Base-by-base conservation (phyloP, 2,797 vertebrate genomes). In the Acanthopagrus latus region DNA sequence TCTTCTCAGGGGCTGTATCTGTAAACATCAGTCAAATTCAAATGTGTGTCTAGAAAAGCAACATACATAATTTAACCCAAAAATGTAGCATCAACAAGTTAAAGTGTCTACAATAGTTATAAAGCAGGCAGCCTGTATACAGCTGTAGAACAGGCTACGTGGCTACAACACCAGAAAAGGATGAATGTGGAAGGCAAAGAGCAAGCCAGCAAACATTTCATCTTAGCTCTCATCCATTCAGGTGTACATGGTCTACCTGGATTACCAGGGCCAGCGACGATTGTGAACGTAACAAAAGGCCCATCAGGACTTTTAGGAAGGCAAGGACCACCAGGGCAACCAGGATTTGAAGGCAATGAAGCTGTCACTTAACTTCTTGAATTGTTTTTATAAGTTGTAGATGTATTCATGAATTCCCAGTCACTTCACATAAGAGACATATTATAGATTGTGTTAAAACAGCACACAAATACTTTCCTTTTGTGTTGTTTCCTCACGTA, bases 301-400 rank as follows among this genome's bases (percentile, higher is more conserved):
- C 1, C 10, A 20, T 0, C 0, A 27, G 93, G 92, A 71, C 1
- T 1, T 38, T 0, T 12, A 60, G 93, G 92, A 74, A 21, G 7
- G 9, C 57, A 0, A 0, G 93, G 93, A 1, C 2, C 7, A 58
- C 20, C 16, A 43, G 91, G 92, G 48, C 20, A 3, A 16, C n/a
- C 0, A 21, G 93, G 92, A 86, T 27, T 10, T 47, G 1, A 0
- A 90, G 93, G 93, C 60, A 91, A 81, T 67, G 3, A 5, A 78
- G 2, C 50, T 73, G 21, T 54, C 7, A 46, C 33, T 74, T 68
- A 4, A 78, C 0, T 55, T 41, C 16, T 27, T 16, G 2, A 38
- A 25, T 69, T 0, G 23, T 58, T 25, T 47, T n/a, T 0, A 57
- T 60, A 63, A 9, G 0, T 16, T 23, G 11, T 20, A 38, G 8